Evolutionary conservation across 1,140 invertebrate genomes (phyloP).

Genomic region (Drosophila melanica): DNA sequence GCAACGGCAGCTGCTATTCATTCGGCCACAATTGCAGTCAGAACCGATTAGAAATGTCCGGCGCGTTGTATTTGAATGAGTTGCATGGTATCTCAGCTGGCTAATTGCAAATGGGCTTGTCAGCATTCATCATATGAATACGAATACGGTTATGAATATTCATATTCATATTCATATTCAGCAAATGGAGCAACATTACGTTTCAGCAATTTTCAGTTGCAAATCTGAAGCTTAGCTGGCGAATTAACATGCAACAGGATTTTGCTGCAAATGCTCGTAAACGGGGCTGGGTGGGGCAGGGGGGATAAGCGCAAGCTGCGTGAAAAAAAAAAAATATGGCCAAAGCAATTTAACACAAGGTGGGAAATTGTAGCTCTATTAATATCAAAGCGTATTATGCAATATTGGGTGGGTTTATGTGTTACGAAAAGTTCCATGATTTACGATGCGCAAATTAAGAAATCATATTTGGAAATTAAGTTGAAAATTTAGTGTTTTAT

Average conservation of each 20-base stretch:
- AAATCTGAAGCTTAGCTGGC: no score
- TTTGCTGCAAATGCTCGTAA: conserved; percentile 3
- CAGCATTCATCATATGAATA: conserved; percentile 39
- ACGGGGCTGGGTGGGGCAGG: neutral
- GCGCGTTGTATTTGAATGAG: conserved; percentile 33
- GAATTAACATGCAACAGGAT: conserved; percentile 26
- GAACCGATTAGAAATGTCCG: conserved; percentile 48
- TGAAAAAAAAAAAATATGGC: neutral
- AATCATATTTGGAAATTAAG: neutral
- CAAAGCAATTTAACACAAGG: neutral
- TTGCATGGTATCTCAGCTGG: conserved; percentile 23
- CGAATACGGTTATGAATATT: neutral
- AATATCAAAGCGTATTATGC: conserved; percentile 2
- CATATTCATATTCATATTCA: neutral
- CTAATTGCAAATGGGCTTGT: conserved; percentile 45
- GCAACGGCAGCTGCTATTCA: conserved; percentile 21
- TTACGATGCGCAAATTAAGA: neutral
- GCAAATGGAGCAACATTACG: conserved; percentile 22
- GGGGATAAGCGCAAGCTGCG: neutral
- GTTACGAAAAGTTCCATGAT: neutral
- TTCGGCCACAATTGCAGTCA: conserved; percentile 41
- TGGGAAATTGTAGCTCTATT: conserved; percentile 8
- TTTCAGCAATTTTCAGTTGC: conserved; percentile 12
- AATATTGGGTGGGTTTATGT: neutral
- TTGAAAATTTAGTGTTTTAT: neutral